These are phyloP conservation scores for Nomada fabriciana DNA, from an alignment of 2,888 invertebrate species.

Conservation along the genomic window DNA sequence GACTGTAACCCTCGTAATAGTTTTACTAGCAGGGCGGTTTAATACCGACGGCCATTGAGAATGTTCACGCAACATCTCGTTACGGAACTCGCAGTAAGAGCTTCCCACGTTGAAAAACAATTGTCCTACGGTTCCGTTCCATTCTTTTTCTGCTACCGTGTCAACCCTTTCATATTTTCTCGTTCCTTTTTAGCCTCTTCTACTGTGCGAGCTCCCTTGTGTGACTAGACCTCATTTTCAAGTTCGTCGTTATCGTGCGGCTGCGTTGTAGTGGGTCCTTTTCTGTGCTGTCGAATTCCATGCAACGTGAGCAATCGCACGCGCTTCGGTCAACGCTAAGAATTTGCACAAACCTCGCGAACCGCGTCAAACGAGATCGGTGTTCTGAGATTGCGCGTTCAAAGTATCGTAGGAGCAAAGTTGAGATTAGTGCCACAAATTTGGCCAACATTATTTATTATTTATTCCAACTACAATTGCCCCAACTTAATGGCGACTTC, in stretches of 20 bases:
- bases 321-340: constrained; percentile 4
- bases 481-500: not conserved
- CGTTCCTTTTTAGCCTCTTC: not conserved
- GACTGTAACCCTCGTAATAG: constrained; percentile 1
- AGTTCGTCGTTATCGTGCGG: constrained; percentile 41
- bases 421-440: too few species aligned
- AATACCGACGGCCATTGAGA: not conserved
- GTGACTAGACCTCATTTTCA: constrained; percentile 31
- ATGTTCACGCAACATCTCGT: not conserved
- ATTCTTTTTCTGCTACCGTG: not conserved
- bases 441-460: too few species aligned
- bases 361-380: constrained; percentile 44
- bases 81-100: not conserved
- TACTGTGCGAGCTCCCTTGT: constrained; percentile 2
- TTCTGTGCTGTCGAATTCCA: constrained; percentile 13
- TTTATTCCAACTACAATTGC: too few species aligned
- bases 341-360: constrained; percentile 35
- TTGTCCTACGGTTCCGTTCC: not conserved
- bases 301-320: constrained; percentile 40
- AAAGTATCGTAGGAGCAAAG: not conserved
- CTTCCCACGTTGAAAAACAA: constrained; percentile 28
- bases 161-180: not conserved
- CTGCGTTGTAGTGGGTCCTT: constrained; percentile 41
- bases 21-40: not conserved
- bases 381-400: not conserved